Evolutionary conservation across 1,140 invertebrate species (phyloP).

Genomic region (Galleria mellonella): DNA sequence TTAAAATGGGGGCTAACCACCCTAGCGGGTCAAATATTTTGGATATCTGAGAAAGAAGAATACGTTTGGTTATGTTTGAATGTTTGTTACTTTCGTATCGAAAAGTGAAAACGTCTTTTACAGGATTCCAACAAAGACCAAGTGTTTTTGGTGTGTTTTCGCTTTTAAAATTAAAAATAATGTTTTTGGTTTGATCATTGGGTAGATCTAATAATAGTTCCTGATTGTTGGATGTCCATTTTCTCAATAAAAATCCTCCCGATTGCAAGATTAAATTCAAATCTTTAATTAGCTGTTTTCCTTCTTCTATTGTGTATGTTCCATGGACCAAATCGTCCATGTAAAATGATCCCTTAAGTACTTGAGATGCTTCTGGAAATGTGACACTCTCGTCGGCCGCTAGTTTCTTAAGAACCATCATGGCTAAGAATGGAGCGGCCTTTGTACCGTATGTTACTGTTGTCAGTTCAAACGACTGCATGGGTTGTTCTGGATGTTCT

Average conservation of each 20-base stretch:
- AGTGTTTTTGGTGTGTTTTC: constrained; percentile 23
- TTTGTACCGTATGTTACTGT: constrained; percentile 34
- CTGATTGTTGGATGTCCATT: constrained; percentile 33
- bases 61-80: constrained; percentile 26
- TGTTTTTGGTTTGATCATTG: background rate
- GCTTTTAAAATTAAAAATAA: constrained; percentile 7
- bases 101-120: constrained; percentile 8
- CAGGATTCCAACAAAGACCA: constrained; percentile 26
- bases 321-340: constrained; percentile 20
- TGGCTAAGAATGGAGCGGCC: constrained; percentile 5
- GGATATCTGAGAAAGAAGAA: constrained; percentile 33
- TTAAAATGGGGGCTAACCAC: constrained; percentile 37
- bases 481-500: constrained; percentile 1
- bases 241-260: constrained; percentile 25
- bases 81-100: background rate
- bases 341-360: constrained; percentile 10
- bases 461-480: constrained; percentile 9
- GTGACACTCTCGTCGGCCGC: background rate
- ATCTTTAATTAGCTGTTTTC: constrained; percentile 4
- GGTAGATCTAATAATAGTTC: constrained; percentile 2
- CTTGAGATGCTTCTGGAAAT: background rate
- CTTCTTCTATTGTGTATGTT: background rate
- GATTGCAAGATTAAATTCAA: constrained; percentile 12
- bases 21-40: constrained; percentile 61
- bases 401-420: constrained; percentile 3